Evolutionary conservation across 2,888 invertebrate genomes (phyloP).

Genomic region (Drosophila quinaria): DNA sequence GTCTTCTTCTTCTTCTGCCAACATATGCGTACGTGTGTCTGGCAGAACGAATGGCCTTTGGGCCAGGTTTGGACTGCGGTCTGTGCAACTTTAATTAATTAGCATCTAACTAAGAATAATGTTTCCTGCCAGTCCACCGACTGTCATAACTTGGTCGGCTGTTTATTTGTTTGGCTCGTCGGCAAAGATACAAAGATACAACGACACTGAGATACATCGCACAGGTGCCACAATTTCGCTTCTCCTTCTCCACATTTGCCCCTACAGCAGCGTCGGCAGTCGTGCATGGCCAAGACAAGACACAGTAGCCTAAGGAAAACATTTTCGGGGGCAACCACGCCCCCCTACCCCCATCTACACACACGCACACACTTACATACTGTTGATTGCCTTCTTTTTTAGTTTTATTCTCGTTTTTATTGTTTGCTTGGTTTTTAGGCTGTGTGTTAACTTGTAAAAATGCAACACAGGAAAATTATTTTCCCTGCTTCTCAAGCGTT

Average conservation of each 20-base stretch:
- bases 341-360: conserved; percentile 2
- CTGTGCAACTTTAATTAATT: conserved; percentile 68
- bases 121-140: conserved; percentile 67
- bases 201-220: conserved; percentile 38
- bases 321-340: conserved; percentile 46
- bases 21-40: conserved; percentile 32
- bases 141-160: conserved; percentile 74
- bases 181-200: conserved; percentile 41
- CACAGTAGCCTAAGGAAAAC: conserved; percentile 36
- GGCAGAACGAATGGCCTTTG: conserved; percentile 37
- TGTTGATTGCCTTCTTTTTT: conserved; percentile 22
- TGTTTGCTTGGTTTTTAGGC: conserved; percentile 41
- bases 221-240: conserved; percentile 65
- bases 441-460: conserved; percentile 67
- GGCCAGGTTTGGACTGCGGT: conserved; percentile 12
- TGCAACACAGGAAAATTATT: conserved; percentile 60
- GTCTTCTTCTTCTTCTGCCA: conserved; percentile 28
- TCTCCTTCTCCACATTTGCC: conserved; percentile 24
- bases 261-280: conserved; percentile 36
- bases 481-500: conserved; percentile 26
- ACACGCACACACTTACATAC: background rate
- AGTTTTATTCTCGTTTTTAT: conserved; percentile 51
- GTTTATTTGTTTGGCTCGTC: conserved; percentile 66
- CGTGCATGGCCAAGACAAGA: conserved; percentile 42
- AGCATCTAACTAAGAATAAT: conserved; percentile 81